Base-by-base conservation (phyloP, 2,888 invertebrate genomes). In the Trachelus tabidus region DNA sequence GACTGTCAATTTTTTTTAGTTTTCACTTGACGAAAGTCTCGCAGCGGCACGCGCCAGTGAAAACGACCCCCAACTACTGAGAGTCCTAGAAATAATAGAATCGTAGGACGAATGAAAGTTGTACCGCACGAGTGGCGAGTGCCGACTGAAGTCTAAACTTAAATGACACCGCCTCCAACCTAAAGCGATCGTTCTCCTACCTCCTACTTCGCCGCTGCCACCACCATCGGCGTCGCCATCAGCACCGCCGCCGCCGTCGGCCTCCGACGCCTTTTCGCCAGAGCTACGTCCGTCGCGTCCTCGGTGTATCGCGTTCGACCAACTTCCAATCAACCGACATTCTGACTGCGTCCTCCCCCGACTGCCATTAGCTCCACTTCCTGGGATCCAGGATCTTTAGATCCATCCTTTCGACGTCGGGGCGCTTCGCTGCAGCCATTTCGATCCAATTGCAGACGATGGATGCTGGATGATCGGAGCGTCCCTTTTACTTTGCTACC, bases 111-210 rank as follows among this genome's bases (percentile, higher is more conserved):
- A 82, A 81, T 80, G 82, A 79, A 84, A 82, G 83, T 83, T 80
- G 80, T 85, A 83, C 73, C 84, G 85, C 87, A 85, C 87, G 89
- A 89, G 88, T 87, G 88, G 87, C 91, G 89, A 87, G 85, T 87
- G 88, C 87, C 88, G 89, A 90, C 90, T 89, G 89, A 89, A 87
- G 87, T 88, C 88, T 88, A 87, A 88, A 89, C 88, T 89, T 87
- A 84, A 87, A 86, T 88, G 86, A 86, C 88, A 84, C 89, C 88
- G 87, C 87, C 88, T 88, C 87, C 89, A 90, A 90, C 90, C 90
- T 89, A 89, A 89, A 88, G 88, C 87, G 89, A 90, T 87, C 83
- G 80, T 77, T 71, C 75, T 68, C 69, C 76, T 68, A 34, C 34
- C 35, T 34, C 56, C 56, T 56, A 56, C 77, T 12, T 33, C 35